Conservation (phyloP, 1,140 invertebrate species). For the Tyrophagus putrescentiae region DNA sequence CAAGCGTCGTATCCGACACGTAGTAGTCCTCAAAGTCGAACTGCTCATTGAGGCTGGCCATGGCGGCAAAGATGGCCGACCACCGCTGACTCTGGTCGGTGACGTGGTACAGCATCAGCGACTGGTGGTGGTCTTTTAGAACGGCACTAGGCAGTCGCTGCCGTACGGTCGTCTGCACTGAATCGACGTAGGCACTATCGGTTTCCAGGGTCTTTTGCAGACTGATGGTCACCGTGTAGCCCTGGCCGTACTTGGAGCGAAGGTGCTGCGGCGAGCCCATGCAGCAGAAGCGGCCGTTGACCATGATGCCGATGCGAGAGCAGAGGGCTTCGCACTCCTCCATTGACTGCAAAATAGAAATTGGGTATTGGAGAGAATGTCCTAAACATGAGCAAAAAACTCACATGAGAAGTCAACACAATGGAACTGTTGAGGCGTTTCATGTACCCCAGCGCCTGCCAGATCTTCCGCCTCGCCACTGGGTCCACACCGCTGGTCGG, state of each 20-base stretch:
- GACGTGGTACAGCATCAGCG: conserved; percentile 50
- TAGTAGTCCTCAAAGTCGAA: conserved; percentile 39
- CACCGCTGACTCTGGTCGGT: conserved; percentile 33
- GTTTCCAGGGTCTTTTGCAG: not conserved
- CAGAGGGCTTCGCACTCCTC: conserved; percentile 71
- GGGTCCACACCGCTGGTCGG: conserved; percentile 39
- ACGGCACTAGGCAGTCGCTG: not conserved
- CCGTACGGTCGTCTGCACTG: not conserved
- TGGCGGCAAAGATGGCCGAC: conserved; percentile 34
- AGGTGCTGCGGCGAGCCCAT: conserved; percentile 53
- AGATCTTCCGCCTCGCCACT: conserved; percentile 34
- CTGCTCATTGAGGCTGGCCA: conserved; percentile 32
- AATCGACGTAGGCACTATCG: not conserved
- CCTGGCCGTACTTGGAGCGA: conserved; percentile 43
- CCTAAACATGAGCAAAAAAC: too few species aligned
- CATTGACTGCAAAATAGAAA: too few species aligned
- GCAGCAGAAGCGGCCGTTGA: conserved; percentile 59
- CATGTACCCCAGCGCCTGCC: conserved; percentile 26
- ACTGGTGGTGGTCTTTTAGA: conserved; percentile 18
- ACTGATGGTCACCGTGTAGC: conserved; percentile 41
- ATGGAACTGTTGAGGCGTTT: conserved; percentile 25
- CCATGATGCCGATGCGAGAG: conserved; percentile 70
- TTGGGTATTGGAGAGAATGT: too few species aligned
- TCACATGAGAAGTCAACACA: conserved; percentile 50
- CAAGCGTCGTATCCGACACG: conserved; percentile 40